Evolutionary conservation across 2,888 invertebrate genomes (phyloP).

Genomic region (Chymomyza procnemis): DNA sequence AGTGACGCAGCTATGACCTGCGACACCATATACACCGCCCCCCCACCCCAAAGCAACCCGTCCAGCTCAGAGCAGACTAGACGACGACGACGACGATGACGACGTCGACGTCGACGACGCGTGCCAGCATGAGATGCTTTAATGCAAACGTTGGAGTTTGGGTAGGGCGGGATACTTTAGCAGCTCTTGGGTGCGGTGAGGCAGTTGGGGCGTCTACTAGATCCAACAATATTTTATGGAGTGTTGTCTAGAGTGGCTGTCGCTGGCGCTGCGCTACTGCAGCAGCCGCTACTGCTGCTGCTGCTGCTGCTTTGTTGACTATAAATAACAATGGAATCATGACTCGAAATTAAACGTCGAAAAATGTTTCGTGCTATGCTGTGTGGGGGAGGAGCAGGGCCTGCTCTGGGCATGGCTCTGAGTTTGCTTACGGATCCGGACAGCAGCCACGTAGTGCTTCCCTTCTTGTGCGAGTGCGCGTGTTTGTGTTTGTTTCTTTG

Average conservation of each 20-base stretch:
- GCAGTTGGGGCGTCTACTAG: conserved; percentile 5
- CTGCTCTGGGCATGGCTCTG: conserved; percentile 7
- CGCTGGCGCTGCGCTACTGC: conserved; percentile 16
- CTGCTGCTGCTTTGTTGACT: conserved; percentile 61
- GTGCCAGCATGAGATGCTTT: background rate
- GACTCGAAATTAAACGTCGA: conserved; percentile 71
- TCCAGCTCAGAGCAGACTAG: conserved; percentile 35
- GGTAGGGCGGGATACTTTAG: background rate
- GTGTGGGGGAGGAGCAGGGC: background rate
- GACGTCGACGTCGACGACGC: conserved; percentile 36
- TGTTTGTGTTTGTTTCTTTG: background rate
- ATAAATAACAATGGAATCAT: conserved; percentile 72
- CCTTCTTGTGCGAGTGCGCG: background rate
- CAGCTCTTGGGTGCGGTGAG: background rate
- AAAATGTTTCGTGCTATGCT: conserved; percentile 21
- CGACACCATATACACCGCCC: background rate
- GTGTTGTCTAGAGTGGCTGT: conserved; percentile 61
- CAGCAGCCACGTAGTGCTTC: background rate
- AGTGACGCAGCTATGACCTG: background rate
- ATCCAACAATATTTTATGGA: conserved; percentile 62
- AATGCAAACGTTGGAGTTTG: background rate
- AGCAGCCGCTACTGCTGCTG: conserved; percentile 16
- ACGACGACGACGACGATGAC: conserved; percentile 42
- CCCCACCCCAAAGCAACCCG: background rate
- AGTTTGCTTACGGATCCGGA: conserved; percentile 20